These are phyloP conservation scores for Scaptomyza montana DNA, from an alignment of 1,140 invertebrate genomes.

Conservation along the genomic window DNA sequence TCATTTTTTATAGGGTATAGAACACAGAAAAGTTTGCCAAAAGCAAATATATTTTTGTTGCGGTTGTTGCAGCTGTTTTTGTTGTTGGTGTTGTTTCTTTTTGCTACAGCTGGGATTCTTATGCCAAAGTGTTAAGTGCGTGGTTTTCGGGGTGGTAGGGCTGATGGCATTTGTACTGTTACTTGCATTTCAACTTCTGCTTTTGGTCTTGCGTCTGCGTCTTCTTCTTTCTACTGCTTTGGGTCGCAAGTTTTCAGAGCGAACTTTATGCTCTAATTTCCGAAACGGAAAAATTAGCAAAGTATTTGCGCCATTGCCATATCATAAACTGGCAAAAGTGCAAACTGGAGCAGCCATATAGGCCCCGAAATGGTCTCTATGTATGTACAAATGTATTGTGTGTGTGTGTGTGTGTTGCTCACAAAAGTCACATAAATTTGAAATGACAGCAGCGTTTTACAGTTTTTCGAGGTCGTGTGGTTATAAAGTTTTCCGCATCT, in stretches of 20 bases:
- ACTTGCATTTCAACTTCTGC: slow-evolving; percentile 6
- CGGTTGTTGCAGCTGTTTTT: slow-evolving; percentile 28
- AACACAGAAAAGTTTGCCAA: slow-evolving; percentile 57
- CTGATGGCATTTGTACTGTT: slow-evolving; percentile 34
- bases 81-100: slow-evolving; percentile 11
- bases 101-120: slow-evolving; percentile 64
- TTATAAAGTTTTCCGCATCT: slow-evolving; percentile 59
- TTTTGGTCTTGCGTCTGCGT: slow-evolving; percentile 1
- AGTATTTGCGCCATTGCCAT: slow-evolving; percentile 79
- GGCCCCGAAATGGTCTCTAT: background rate
- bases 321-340: slow-evolving; percentile 67
- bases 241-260: slow-evolving; percentile 67
- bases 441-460: slow-evolving; percentile 78
- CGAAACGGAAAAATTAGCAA: slow-evolving; percentile 82
- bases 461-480: slow-evolving; percentile 76
- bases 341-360: slow-evolving; percentile 44
- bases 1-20: slow-evolving; percentile 19
- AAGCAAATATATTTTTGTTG: slow-evolving; percentile 66
- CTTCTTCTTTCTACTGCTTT: slow-evolving; percentile 17
- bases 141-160: slow-evolving; percentile 40
- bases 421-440: slow-evolving; percentile 80
- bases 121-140: slow-evolving; percentile 71
- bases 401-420: slow-evolving; percentile 49
- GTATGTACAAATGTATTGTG: background rate
- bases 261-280: slow-evolving; percentile 80